phyloP scores from a whole-genome alignment of 2,797 vertebrate genomes.

The Falco columbarius region DNA sequence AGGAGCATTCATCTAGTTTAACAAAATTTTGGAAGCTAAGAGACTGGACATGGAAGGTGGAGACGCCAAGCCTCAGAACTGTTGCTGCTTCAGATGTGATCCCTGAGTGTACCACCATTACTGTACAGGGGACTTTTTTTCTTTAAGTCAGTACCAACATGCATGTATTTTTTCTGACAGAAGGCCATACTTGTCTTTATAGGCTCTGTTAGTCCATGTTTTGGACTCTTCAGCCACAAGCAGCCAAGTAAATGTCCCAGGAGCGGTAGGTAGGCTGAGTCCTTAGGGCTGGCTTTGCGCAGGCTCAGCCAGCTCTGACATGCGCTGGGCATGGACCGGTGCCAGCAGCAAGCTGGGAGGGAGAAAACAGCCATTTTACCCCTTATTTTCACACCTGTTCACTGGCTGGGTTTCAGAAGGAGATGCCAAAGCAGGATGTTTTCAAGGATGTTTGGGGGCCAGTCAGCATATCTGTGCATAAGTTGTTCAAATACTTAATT shows the following conservation, averaged over 20 bases:
- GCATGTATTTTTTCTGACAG: not conserved
- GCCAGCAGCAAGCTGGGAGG: not conserved
- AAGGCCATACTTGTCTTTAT: not conserved
- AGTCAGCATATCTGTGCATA: not conserved
- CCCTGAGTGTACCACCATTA: not conserved
- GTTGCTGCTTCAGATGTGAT: not conserved
- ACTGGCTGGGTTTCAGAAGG: fast-evolving
- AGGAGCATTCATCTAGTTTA: not conserved
- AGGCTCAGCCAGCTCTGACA: fast-evolving
- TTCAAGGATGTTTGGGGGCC: not conserved
- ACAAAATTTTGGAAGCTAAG: not conserved
- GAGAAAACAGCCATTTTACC: not conserved
- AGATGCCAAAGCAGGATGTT: not conserved
- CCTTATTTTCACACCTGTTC: not conserved
- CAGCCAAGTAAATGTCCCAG: fast-evolving
- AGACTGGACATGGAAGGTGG: not conserved
- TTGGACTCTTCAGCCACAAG: not conserved
- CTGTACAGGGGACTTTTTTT: not conserved
- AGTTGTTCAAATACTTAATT: not conserved
- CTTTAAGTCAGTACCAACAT: not conserved
- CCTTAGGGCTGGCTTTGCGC: fast-evolving
- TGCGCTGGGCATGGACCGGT: not conserved
- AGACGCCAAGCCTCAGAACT: not conserved
- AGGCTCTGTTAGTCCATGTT: not conserved
- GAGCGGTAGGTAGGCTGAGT: not conserved